These are phyloP conservation scores for Leptodactylus fuscus DNA, from an alignment of 2,113 vertebrate genomes.

Conservation along the genomic window DNA sequence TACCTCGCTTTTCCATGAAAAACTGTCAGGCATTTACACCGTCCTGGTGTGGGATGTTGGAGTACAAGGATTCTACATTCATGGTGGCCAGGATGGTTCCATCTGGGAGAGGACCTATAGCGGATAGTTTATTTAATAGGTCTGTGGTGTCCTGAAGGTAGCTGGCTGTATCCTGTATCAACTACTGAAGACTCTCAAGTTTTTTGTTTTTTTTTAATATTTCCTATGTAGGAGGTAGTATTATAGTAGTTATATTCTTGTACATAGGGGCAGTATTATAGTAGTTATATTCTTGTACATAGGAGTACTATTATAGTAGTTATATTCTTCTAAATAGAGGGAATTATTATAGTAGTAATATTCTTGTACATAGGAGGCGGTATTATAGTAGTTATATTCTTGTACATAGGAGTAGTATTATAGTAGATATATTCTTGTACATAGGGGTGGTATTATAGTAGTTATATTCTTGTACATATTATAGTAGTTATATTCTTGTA, in stretches of 20 bases:
- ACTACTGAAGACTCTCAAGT: too few species aligned
- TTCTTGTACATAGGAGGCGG: background rate
- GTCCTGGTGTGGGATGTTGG: too few species aligned
- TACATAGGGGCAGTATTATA: constrained; percentile 2
- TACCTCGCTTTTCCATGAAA: too few species aligned
- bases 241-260: constrained; percentile 10
- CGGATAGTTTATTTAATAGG: too few species aligned
- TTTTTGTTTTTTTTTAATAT: too few species aligned
- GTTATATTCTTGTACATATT: constrained; percentile 2
- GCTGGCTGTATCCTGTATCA: too few species aligned
- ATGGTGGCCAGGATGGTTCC: too few species aligned
- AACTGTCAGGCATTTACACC: too few species aligned
- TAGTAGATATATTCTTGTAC: background rate
- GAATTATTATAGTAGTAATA: too few species aligned
- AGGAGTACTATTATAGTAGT: background rate
- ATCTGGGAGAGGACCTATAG: too few species aligned
- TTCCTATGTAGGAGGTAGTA: background rate
- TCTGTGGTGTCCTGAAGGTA: too few species aligned
- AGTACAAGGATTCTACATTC: too few species aligned
- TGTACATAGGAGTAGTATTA: background rate
- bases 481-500: constrained; percentile 1
- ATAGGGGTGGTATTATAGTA: background rate
- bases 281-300: constrained; percentile 4
- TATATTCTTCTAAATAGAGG: background rate
- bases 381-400: constrained; percentile 7